phyloP scores from a whole-genome alignment of 2,113 vertebrate species.

The Genyomyrus donnyi region DNA sequence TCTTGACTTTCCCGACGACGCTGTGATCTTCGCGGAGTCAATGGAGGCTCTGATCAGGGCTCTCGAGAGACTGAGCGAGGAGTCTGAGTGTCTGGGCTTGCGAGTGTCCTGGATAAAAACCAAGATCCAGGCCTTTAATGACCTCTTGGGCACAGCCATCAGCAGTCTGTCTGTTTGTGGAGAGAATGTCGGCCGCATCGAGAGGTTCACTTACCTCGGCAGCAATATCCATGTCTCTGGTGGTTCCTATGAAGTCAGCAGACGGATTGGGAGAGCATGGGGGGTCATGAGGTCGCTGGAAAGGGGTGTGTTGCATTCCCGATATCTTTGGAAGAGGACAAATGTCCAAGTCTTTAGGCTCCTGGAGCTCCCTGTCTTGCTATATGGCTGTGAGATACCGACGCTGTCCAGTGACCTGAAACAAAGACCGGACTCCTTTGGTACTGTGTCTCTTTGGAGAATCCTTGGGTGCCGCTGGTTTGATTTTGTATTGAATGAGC shows the following conservation, averaged over 20 bases:
- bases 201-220: neutral
- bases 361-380: neutral
- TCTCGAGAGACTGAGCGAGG: neutral
- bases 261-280: neutral
- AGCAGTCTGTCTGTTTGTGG: neutral
- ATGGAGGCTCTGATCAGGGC: neutral
- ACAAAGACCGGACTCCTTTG: too few species aligned
- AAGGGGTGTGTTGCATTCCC: neutral
- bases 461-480: too few species aligned
- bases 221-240: neutral
- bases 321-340: neutral
- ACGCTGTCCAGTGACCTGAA: neutral
- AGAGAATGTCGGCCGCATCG: neutral
- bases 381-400: neutral
- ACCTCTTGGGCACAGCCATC: neutral
- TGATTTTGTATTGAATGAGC: too few species aligned
- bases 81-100: neutral
- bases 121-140: neutral
- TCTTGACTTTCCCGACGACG: neutral
- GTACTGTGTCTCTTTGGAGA: too few species aligned
- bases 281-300: neutral
- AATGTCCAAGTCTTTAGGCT: neutral
- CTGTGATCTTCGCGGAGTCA: neutral
- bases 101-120: neutral
- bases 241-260: neutral